Conservation (phyloP, 2,113 vertebrate genomes). For the Rhipidura dahli region DNA sequence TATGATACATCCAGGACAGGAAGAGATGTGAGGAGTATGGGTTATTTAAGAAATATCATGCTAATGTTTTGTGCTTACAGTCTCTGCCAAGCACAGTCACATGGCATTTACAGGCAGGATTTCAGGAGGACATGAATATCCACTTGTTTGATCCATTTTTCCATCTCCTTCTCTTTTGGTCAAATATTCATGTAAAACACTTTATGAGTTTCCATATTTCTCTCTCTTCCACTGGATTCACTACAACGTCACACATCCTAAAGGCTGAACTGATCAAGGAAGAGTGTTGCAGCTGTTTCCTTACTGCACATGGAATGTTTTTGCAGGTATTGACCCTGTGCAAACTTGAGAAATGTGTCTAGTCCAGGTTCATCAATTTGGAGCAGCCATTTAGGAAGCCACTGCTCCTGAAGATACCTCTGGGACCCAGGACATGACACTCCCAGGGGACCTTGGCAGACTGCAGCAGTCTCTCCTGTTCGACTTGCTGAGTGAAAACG, state of each 20-base stretch:
- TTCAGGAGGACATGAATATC: neutral
- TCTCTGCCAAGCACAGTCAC: neutral
- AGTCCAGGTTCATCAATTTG: neutral
- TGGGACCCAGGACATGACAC: neutral
- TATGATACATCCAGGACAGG: neutral
- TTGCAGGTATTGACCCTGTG: neutral
- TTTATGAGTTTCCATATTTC: neutral
- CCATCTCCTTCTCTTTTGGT: neutral
- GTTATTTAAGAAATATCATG: neutral
- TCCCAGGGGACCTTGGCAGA: neutral
- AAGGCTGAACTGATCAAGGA: neutral
- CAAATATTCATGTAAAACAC: neutral
- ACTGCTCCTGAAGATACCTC: neutral
- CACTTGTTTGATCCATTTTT: neutral
- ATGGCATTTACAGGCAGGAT: neutral
- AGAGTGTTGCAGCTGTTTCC: neutral
- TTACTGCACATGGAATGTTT: neutral
- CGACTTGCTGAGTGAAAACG: constrained; percentile 43
- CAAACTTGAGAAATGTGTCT: neutral
- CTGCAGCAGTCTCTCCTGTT: neutral
- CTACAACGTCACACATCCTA: neutral
- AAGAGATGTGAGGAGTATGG: neutral
- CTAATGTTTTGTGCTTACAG: neutral
- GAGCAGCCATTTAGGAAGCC: neutral
- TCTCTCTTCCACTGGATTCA: neutral